Conservation (phyloP, 2,113 vertebrate species). For the Strigops habroptila region DNA sequence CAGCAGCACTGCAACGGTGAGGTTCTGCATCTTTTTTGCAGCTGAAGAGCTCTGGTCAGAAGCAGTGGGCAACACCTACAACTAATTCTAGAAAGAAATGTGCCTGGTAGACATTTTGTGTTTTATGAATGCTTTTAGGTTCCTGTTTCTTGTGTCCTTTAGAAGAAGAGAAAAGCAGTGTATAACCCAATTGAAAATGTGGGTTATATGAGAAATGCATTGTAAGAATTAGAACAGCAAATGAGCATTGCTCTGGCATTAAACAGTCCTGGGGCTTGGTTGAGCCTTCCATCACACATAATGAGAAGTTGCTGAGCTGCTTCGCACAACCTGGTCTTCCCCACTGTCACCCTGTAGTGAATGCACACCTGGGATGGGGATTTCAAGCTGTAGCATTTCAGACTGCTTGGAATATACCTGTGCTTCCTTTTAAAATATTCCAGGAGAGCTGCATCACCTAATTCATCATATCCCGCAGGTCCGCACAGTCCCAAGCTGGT, state of each 20-base stretch:
- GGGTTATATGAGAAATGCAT: background rate
- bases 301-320: background rate
- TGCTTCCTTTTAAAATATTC: background rate
- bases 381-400: background rate
- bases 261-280: background rate
- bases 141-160: background rate
- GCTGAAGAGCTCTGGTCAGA: background rate
- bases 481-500: accelerated
- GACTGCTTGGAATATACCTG: background rate
- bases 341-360: accelerated
- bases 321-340: background rate
- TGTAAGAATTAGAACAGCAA: background rate
- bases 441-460: background rate
- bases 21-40: background rate
- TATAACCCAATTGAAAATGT: background rate
- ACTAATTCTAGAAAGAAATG: background rate
- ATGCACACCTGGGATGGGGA: too few species aligned
- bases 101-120: background rate
- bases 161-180: background rate
- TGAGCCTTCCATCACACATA: background rate
- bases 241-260: background rate
- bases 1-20: background rate
- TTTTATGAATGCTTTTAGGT: background rate
- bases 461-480: accelerated
- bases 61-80: background rate